Base-by-base conservation (phyloP, 1,140 invertebrate genomes). In the Diploscapter pachys region DNA sequence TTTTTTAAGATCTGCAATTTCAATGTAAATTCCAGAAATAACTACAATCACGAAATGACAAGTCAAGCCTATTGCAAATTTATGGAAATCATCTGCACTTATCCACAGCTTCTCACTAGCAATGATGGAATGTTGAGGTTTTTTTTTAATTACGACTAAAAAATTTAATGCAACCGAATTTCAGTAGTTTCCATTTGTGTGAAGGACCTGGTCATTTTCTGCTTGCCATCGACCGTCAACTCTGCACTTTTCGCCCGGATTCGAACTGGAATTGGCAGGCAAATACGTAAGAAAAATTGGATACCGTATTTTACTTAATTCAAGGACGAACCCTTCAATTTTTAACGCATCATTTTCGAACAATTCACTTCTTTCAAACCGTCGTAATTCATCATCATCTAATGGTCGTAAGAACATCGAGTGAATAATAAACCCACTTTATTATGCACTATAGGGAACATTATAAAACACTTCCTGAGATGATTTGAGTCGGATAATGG, bases 41-140 rank as follows among this genome's bases (percentile, higher is more conserved):
- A 48, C n/a, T 65, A 65, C 31, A 11, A 65, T 49, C 9, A 9
- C 8, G 11, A 49, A 6, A 48, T 52, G 11, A 56, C 63, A 5
- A 76, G 66, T 2, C 71, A 84, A 52, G 81, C 81, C 4, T 82
- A 76, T 66, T 84, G 80, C 52, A 82, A 82, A 71, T 80, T 84
- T 61, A 54, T 65, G n/a, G 74, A 82, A 63, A 73, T 82, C 13
- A 4, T 81, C 11, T 31, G n/a, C 57, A 49, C 8, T 9, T 59
- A 76, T 64, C 77, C 82, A 31, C 56, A 82, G 50, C 11, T 57
- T 51, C 2, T 53, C 54, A 64, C 51, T 13, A 6, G 9, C 48
- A 57, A n/a, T 31, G 66, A 11, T 3, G 13, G 31, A 9, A 11
- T 4, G 62, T 79, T 75, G 11, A 3, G 31, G 4, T 67, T 11